Evolutionary conservation across 2,888 invertebrate genomes (phyloP), one percentile per base, ranked within the genome.

Genomic region (Drosophila vallismaia): DNA sequence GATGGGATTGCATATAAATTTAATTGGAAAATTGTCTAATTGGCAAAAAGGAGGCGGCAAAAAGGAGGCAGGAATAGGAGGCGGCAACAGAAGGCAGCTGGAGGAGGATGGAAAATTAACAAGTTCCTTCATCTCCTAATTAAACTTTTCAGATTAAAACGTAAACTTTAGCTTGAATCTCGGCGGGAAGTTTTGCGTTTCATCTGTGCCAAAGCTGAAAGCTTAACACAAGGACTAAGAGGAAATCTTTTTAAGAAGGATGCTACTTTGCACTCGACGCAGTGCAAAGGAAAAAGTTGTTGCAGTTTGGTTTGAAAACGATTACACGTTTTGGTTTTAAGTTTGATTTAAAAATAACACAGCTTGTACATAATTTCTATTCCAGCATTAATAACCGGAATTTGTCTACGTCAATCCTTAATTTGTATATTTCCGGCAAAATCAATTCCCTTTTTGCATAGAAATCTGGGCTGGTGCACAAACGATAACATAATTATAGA

Each of bases 401-500:
- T 2, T 19, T 19, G 19, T 19, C 19, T 19, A 19, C 19, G 19
- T 19, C 19, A 19, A 19, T 19, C 19, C 10, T 10, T 10, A 33
- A 33, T 33, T 10, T 33, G 10, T 33, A 33, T 5, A 33, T 48
- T 40, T n/a, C 40, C 40, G 12, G 40, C 5, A 7, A 42, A 42
- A 19, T 14, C 8, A 19, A 40, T 40, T 7, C 8, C 40, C 7
- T 42, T 42, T 42, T 19, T 9, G 1, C 14, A 10, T n/a, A 45
- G 38, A 29, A 46, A 42, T 42, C 40, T 19, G 40, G 7, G 33
- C 7, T 4, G 19, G 19, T 19, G 4, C 12, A 54, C 29, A 71
- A 53, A 57, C 59, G 55, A 63, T 71, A 64, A 81, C 76, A 77
- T 81, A 77, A 81, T 81, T 78, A 81, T 58, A 53, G 7, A 36